Percentiles rank a stretch among this genome's conserved stretches.
Conservation (phyloP, 2,797 vertebrate species). For the Enteromius paludinosus region DNA sequence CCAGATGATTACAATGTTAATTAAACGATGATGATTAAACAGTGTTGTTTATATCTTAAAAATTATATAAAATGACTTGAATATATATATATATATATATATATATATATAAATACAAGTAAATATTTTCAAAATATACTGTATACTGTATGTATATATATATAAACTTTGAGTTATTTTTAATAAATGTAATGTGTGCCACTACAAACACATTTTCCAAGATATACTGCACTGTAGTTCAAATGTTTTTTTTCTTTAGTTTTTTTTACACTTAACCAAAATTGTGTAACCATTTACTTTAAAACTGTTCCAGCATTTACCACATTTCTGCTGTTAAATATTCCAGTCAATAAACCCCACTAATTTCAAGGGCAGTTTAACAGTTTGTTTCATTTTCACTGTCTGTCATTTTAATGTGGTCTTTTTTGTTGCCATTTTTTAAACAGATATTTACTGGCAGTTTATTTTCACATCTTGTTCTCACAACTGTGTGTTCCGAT, state of each 20-base stretch:
- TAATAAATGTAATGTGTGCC: neutral
- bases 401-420: neutral
- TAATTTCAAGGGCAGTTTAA: neutral
- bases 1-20: no score
- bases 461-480: neutral
- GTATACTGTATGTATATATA: no score
- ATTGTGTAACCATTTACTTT: neutral
- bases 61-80: no score
- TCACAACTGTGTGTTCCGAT: neutral
- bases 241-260: no score
- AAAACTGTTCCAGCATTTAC: neutral
- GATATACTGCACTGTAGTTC: neutral
- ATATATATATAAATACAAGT: no score
- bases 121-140: no score
- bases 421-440: neutral
- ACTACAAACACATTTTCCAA: neutral
- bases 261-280: neutral
- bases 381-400: neutral
- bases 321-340: conserved; percentile 8
- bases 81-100: no score
- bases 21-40: no score
- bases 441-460: neutral
- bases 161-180: no score
- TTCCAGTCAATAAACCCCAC: neutral
- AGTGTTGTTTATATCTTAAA: no score